Percentiles rank a stretch among this genome's conserved stretches.
These are phyloP conservation scores for Pyrgilauda ruficollis DNA, from an alignment of 2,113 vertebrate species.

Conservation along the genomic window DNA sequence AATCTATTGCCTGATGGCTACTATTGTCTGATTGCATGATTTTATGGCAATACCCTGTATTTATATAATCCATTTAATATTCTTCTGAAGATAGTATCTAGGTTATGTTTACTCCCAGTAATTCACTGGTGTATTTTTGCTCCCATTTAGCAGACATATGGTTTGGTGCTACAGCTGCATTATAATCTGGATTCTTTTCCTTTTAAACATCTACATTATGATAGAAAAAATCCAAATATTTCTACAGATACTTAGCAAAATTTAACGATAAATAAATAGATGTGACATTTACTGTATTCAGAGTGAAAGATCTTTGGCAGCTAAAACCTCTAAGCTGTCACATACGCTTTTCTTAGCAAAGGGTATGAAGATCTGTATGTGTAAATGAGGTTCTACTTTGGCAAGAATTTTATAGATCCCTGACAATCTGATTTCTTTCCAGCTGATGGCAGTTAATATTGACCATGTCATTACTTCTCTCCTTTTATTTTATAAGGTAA, in stretches of 20 bases:
- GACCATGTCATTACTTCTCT: constrained; percentile 68
- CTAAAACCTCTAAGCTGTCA: constrained; percentile 79
- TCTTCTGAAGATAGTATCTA: constrained; percentile 43
- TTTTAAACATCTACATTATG: constrained; percentile 62
- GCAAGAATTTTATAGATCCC: constrained; percentile 76
- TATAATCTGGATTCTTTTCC: constrained; percentile 64
- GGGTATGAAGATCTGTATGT: constrained; percentile 79
- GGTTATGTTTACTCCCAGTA: constrained; percentile 59
- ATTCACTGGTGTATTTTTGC: constrained; percentile 39
- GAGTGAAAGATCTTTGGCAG: constrained; percentile 83
- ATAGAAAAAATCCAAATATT: constrained; percentile 72
- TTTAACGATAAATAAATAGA: constrained; percentile 81
- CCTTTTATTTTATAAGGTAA: constrained; percentile 65
- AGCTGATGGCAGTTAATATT: constrained; percentile 74
- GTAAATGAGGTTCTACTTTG: constrained; percentile 80
- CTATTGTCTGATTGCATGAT: constrained; percentile 24
- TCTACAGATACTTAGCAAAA: constrained; percentile 77
- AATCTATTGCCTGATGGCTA: constrained; percentile 30
- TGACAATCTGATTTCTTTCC: constrained; percentile 75
- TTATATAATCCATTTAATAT: constrained; percentile 56
- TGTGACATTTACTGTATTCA: constrained; percentile 81
- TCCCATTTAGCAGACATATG: constrained; percentile 58
- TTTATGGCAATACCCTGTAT: constrained; percentile 39
- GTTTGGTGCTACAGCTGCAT: constrained; percentile 67
- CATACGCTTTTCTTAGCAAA: constrained; percentile 79